Base-by-base conservation (phyloP, 2,113 vertebrate species). In the Brachyhypopomus gauderio region DNA sequence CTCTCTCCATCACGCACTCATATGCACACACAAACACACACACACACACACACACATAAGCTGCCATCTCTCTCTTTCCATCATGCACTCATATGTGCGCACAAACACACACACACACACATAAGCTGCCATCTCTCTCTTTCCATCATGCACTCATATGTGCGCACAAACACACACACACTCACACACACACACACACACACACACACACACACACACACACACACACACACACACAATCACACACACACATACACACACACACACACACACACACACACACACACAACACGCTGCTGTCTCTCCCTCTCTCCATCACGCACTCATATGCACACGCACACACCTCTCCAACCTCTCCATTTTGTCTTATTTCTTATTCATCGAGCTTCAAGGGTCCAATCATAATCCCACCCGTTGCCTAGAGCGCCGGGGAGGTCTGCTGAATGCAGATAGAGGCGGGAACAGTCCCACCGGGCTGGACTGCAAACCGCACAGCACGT, bases 281-380 rank as follows among this genome's bases (percentile, higher is more conserved):
- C 30, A 30, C 30, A 30, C 30, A 30, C 30, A 30, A 30, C n/a
- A 30, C 30, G 3, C 30, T 30, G 20, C 63, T 66, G 16, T 34
- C 11, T 66, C 12, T 34, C 63, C 30, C 12, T 34, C 25, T 66
- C 12, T 41, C 66, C 20, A 69, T 14, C 5, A 11, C 41, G 9
- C n/a, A 23, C 16, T 11, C 12, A 25, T 45, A 45, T 30, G 30
- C 30, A 30, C 30, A 30, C 9, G 8, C 59, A 23, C 19, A 70
- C 66, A 12, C 64, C 17, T 6, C 64, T 41, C 20, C 64, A 36
- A 20, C 30, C 64, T 9, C 16, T 70, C 66, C 66, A 70, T 70
- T 52, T 70, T 70, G 66, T 70, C 66, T 22, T 70, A 41, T 70
- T 70, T 70, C 36, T 70, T 70, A 70, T 70, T 70, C 34, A 70